These are phyloP conservation scores for Omphaloscelis lunosa DNA, from an alignment of 2,888 invertebrate genomes.

Conservation along the genomic window DNA sequence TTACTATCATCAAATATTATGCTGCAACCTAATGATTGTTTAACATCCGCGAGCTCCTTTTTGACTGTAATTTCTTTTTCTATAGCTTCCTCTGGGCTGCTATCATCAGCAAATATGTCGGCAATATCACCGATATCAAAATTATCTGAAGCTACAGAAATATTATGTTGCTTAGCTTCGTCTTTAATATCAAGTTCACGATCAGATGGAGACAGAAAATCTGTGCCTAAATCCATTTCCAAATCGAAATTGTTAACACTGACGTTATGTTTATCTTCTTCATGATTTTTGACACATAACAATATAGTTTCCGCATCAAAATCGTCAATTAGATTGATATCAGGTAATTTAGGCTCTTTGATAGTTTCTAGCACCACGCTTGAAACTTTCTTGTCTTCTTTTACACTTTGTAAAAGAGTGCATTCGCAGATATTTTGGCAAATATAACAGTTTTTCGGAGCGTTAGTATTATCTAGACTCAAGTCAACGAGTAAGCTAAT, in stretches of 20 bases:
- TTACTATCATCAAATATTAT: constrained; percentile 27
- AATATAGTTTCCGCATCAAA: constrained; percentile 75
- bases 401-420: constrained; percentile 72
- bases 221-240: constrained; percentile 78
- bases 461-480: constrained; percentile 80
- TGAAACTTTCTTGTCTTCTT: constrained; percentile 64
- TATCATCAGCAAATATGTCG: constrained; percentile 78
- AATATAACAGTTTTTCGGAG: constrained; percentile 79
- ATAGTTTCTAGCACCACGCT: constrained; percentile 67
- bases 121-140: constrained; percentile 86
- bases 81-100: constrained; percentile 75
- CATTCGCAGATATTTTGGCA: constrained; percentile 87
- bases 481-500: constrained; percentile 87
- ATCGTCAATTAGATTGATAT: constrained; percentile 80
- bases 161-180: constrained; percentile 48
- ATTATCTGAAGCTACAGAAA: constrained; percentile 68
- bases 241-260: constrained; percentile 57
- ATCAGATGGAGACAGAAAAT: constrained; percentile 71
- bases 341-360: constrained; percentile 76
- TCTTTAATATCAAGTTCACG: constrained; percentile 36
- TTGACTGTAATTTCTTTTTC: constrained; percentile 46
- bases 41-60: constrained; percentile 39
- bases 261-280: constrained; percentile 53
- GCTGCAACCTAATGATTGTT: constrained; percentile 14
- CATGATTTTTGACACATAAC: constrained; percentile 69